Percentiles rank a stretch among this genome's conserved stretches.
Evolutionary conservation across 2,797 vertebrate species (phyloP).

Genomic region (Pristis pectinata): DNA sequence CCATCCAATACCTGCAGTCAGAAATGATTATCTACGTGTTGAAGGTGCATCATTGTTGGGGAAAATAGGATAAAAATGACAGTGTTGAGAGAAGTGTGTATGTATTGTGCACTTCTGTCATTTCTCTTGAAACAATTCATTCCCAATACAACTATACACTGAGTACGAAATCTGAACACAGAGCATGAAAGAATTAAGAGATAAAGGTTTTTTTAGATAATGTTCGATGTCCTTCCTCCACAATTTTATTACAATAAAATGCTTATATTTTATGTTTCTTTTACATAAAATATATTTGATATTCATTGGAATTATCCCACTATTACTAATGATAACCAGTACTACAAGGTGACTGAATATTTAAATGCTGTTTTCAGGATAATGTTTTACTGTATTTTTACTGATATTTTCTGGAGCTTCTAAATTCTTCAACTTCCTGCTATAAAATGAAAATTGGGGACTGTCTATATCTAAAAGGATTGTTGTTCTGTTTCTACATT

Average conservation of each 20-base stretch:
- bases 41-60: not conserved
- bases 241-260: not conserved
- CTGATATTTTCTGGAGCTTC: not conserved
- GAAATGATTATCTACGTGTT: not conserved
- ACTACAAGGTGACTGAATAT: not conserved
- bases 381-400: not conserved
- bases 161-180: not conserved
- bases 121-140: not conserved
- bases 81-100: not conserved
- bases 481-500: not conserved
- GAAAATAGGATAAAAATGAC: not conserved
- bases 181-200: not conserved
- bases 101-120: not conserved
- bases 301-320: not conserved
- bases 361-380: not conserved
- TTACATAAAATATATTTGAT: not conserved
- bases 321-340: not conserved
- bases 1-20: constrained; percentile 2
- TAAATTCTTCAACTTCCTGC: not conserved
- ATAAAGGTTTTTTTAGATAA: not conserved
- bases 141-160: not conserved
- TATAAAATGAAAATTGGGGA: not conserved
- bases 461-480: not conserved
- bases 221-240: too few species aligned
- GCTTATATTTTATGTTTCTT: too few species aligned